Percentiles rank a stretch among this genome's conserved stretches.
Conservation (phyloP, 1,140 invertebrate species). For the Polypedilum vanderplanki region DNA sequence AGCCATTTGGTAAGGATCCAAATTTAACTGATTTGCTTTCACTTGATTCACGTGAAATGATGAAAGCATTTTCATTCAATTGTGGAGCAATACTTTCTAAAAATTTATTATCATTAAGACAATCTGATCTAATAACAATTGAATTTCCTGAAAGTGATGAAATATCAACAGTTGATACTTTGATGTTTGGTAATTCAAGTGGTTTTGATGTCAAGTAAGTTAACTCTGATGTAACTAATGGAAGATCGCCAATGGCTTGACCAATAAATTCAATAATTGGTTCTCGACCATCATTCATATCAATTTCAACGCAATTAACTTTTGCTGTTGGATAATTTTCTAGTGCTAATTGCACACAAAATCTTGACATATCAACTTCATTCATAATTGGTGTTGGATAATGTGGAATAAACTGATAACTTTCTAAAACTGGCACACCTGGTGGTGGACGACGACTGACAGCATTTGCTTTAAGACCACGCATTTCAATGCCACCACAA, state of each 20-base stretch:
- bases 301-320: constrained; percentile 60
- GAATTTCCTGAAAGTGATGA: constrained; percentile 49
- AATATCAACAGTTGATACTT: constrained; percentile 55
- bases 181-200: constrained; percentile 49
- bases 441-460: constrained; percentile 60
- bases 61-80: constrained; percentile 45
- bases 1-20: constrained; percentile 33
- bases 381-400: constrained; percentile 43
- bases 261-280: constrained; percentile 49
- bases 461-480: constrained; percentile 60
- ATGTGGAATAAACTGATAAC: constrained; percentile 70
- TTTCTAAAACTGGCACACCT: constrained; percentile 61
- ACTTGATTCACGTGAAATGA: constrained; percentile 45
- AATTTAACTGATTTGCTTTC: constrained; percentile 33
- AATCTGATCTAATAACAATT: constrained; percentile 49
- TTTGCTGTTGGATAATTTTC: constrained; percentile 66
- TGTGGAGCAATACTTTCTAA: constrained; percentile 38
- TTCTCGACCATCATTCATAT: constrained; percentile 40
- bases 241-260: constrained; percentile 53
- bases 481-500: constrained; percentile 61
- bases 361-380: constrained; percentile 37
- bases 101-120: constrained; percentile 38
- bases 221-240: constrained; percentile 48
- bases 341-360: constrained; percentile 59
- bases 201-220: constrained; percentile 45